A percentile compares a stretch with the other conserved stretches of the same genome.
Evolutionary conservation across 2,797 vertebrate species (phyloP).

Genomic region (Aeoliscus strigatus): DNA sequence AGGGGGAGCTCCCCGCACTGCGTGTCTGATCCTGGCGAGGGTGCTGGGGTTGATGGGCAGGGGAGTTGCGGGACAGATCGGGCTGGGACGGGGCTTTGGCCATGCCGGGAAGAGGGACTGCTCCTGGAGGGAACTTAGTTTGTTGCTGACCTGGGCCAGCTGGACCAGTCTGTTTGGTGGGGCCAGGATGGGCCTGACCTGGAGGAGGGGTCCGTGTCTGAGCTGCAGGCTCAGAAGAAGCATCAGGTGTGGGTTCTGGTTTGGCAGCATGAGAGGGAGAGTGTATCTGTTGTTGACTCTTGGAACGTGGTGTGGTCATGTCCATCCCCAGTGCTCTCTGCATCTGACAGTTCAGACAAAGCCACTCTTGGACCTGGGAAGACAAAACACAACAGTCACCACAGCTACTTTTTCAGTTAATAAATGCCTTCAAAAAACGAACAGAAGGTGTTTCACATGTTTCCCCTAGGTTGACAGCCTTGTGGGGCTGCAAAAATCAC

Average conservation of each 20-base stretch:
- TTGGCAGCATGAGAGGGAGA: constrained; percentile 89
- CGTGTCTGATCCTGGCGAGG: constrained; percentile 81
- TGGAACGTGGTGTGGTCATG: constrained; percentile 96
- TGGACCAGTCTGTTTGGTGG: constrained; percentile 56
- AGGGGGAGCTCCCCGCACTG: constrained; percentile 77
- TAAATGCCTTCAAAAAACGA: background rate
- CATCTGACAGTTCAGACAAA: constrained; percentile 99
- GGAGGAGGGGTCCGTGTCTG: constrained; percentile 41
- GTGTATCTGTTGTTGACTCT: constrained; percentile 96
- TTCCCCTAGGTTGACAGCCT: no score
- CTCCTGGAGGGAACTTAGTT: constrained; percentile 68
- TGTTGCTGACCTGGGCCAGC: constrained; percentile 48
- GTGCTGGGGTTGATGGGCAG: constrained; percentile 72
- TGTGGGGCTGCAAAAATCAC: no score
- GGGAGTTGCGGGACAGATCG: constrained; percentile 77
- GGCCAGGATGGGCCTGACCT: constrained; percentile 44
- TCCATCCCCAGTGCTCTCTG: constrained; percentile 98
- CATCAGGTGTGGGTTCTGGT: constrained; percentile 73
- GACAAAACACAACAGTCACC: constrained; percentile 14
- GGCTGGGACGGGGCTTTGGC: constrained; percentile 83
- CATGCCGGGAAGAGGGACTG: constrained; percentile 75
- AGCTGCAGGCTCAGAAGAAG: constrained; percentile 44
- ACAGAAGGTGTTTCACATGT: no score
- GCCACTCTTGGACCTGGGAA: constrained; percentile 92
- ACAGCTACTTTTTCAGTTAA: background rate